These are phyloP conservation scores for Noctua fimbriata DNA, from an alignment of 2,888 invertebrate genomes.

Conservation along the genomic window DNA sequence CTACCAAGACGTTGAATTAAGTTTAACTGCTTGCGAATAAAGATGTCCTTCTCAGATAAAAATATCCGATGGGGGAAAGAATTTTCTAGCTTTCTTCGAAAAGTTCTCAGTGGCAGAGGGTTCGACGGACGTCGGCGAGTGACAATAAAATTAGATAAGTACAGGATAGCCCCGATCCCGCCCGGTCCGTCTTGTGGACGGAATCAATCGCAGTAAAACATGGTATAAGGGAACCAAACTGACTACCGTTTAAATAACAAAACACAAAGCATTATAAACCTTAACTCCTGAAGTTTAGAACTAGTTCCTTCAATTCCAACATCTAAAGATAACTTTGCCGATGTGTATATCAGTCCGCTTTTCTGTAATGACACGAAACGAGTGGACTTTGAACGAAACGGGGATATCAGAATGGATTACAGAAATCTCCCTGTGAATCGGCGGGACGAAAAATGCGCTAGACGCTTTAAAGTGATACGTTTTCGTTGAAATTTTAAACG, in stretches of 20 bases:
- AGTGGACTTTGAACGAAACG: conserved; percentile 86
- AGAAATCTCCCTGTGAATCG: conserved; percentile 77
- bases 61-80: conserved; percentile 82
- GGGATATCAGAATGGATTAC: conserved; percentile 83
- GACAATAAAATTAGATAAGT: conserved; percentile 91
- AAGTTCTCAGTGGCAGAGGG: conserved; percentile 81
- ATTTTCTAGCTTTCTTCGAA: conserved; percentile 82
- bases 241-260: conserved; percentile 56
- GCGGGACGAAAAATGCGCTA: conserved; percentile 72
- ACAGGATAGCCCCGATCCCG: conserved; percentile 84
- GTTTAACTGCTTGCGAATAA: conserved; percentile 87
- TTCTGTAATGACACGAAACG: conserved; percentile 86
- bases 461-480: conserved; percentile 59
- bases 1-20: conserved; percentile 83
- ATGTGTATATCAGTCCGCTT: conserved; percentile 84
- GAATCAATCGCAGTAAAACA: conserved; percentile 90
- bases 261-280: conserved; percentile 69
- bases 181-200: conserved; percentile 84
- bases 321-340: conserved; percentile 65
- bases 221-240: conserved; percentile 74
- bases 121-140: conserved; percentile 82
- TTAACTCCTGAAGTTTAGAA: conserved; percentile 64
- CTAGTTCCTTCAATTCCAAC: conserved; percentile 8
- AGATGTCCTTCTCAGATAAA: conserved; percentile 87
- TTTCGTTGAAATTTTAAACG: conserved; percentile 58